Conservation (phyloP, 2,797 vertebrate species). For the Aeoliscus strigatus region DNA sequence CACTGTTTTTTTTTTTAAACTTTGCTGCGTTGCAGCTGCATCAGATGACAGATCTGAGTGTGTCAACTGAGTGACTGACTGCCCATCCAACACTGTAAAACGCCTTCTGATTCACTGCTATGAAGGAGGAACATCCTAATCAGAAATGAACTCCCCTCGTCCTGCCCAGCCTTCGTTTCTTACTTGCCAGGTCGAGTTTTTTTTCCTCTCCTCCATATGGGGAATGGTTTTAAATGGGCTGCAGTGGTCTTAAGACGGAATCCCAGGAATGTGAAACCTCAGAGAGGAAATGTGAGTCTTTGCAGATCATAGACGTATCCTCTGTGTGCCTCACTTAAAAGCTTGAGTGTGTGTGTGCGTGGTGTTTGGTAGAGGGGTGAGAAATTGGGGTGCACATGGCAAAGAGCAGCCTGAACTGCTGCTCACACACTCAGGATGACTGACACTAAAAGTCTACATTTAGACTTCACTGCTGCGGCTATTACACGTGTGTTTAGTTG, state of each 20-base stretch:
- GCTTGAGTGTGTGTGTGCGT: slow-evolving; percentile 8
- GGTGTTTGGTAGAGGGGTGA: slow-evolving; percentile 1
- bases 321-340: slow-evolving; percentile 43
- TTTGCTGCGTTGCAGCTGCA: slow-evolving; percentile 13
- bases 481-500: slow-evolving; percentile 22
- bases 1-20: too few species aligned
- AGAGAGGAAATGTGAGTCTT: slow-evolving; percentile 64
- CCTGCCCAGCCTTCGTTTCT: slow-evolving; percentile 3
- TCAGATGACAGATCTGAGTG: slow-evolving; percentile 38
- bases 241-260: slow-evolving; percentile 65
- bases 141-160: slow-evolving; percentile 1
- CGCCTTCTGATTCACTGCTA: not conserved
- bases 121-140: not conserved
- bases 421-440: slow-evolving; percentile 14
- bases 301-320: slow-evolving; percentile 58
- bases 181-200: slow-evolving; percentile 3
- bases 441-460: slow-evolving; percentile 16
- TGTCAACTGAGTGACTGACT: slow-evolving; percentile 2
- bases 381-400: slow-evolving; percentile 12
- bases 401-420: slow-evolving; percentile 9
- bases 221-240: slow-evolving; percentile 64
- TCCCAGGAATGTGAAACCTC: slow-evolving; percentile 70
- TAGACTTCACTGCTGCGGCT: slow-evolving; percentile 16
- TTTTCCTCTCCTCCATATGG: slow-evolving; percentile 37
- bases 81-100: too few species aligned